Evolutionary conservation across 2,113 vertebrate genomes (phyloP), one percentile per base, ranked within the genome.

Genomic region (Oxygymnocypris stewartii): DNA sequence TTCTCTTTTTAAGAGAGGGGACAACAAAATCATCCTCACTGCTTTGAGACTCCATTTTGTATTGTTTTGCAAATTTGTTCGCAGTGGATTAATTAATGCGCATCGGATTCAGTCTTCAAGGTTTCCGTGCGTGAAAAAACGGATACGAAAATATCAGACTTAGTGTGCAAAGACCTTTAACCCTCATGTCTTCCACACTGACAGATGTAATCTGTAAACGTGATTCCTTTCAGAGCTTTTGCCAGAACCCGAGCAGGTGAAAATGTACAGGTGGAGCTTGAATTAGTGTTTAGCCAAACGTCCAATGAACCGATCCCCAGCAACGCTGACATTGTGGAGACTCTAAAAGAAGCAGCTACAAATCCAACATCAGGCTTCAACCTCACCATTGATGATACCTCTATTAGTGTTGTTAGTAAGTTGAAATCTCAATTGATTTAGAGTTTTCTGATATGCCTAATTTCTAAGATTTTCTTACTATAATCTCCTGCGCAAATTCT

Each of bases 281-380:
- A 88, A 25, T 6, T 90, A 11, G 37, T 84, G 40, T 90, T 90
- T 20, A 80, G 79, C 0, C n/a, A 77, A n/a, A 76, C 16, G 14
- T 75, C 82, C 3, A 71, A 23, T 49, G 11, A 7, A 40, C 25
- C 87, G 0, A 14, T 88, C 1, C 89, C 89, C 35, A 1, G 2
- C 8, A 28, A 37, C 37, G 0, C 4, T 10, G 47, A 84, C 6
- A 44, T 90, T 47, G 76, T 78, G 16, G 6, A 78, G 28, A 35
- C 76, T 20, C 76, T 78, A 20, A 83, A 67, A 73, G 2, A 37
- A 1, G 79, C 81, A 6, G 44, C 51, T 7, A 2, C 7, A 31
- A 57, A 28, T 47, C 49, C 65, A 4, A 49, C 2, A 12, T 49
- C 49, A 20, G 5, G 1, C 5, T 88, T 86, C 37, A 86, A 67